Conservation (phyloP, 2,888 invertebrate species). For the Mantis religiosa region DNA sequence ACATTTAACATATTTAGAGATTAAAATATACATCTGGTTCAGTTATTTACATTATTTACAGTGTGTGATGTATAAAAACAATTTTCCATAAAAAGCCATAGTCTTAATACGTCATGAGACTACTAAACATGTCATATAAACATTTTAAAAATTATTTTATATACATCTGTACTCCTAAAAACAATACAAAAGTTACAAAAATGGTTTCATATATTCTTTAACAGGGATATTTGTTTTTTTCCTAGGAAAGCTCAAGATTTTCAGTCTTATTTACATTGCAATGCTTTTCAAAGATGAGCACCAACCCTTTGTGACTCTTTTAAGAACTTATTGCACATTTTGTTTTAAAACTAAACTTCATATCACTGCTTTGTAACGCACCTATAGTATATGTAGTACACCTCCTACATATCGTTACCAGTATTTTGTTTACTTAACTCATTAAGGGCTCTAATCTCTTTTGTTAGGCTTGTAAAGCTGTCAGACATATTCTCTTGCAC, state of each 20-base stretch:
- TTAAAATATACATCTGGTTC: not conserved
- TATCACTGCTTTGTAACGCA: not conserved
- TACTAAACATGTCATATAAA: not conserved
- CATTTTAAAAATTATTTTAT: not conserved
- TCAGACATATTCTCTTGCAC: constrained; percentile 49
- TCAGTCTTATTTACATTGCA: not conserved
- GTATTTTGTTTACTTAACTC: constrained; percentile 1
- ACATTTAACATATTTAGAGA: not conserved
- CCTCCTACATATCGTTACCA: not conserved
- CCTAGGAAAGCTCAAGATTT: not conserved
- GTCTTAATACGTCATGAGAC: not conserved
- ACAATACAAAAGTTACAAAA: not conserved
- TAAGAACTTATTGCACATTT: not conserved
- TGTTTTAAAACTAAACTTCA: not conserved
- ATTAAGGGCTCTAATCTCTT: constrained; percentile 37
- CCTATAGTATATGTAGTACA: not conserved
- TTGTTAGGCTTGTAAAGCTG: constrained; percentile 52
- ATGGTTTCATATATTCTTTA: not conserved
- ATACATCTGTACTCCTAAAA: not conserved
- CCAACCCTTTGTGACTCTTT: not conserved
- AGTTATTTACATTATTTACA: not conserved
- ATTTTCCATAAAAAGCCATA: not conserved
- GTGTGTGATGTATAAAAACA: not conserved
- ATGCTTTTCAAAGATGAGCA: not conserved
- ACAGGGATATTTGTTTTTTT: not conserved